Evolutionary conservation across 2,888 invertebrate species (phyloP).

Genomic region (Tetranychus piercei): DNA sequence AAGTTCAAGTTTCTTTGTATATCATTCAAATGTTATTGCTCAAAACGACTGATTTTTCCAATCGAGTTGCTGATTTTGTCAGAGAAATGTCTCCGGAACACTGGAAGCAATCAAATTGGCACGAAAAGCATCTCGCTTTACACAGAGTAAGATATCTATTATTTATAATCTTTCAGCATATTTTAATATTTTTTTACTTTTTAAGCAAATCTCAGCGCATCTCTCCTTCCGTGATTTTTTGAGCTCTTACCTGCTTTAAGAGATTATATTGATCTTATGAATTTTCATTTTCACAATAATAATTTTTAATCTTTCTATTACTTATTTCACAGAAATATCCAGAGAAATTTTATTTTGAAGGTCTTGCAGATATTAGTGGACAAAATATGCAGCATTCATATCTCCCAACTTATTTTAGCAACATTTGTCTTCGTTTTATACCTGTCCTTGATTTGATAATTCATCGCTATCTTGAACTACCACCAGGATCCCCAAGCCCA

Average conservation of each 20-base stretch:
- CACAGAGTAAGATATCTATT: slow-evolving; percentile 37
- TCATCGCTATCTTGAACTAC: slow-evolving; percentile 70
- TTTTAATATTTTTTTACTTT: slow-evolving; percentile 41
- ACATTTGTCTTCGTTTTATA: slow-evolving; percentile 80
- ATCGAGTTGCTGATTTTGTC: slow-evolving; percentile 75
- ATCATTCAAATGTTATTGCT: slow-evolving; percentile 72
- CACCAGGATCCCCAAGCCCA: slow-evolving; percentile 55
- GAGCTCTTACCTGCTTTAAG: background rate
- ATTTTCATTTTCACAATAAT: background rate
- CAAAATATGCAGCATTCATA: slow-evolving; percentile 48
- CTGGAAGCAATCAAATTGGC: slow-evolving; percentile 90
- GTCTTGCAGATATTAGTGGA: slow-evolving; percentile 47
- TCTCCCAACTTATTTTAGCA: slow-evolving; percentile 74
- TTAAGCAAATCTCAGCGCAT: slow-evolving; percentile 36
- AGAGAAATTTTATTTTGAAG: slow-evolving; percentile 80
- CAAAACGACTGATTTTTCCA: slow-evolving; percentile 69
- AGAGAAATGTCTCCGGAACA: slow-evolving; percentile 90
- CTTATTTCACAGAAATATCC: slow-evolving; percentile 55
- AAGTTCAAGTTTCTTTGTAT: slow-evolving; percentile 82
- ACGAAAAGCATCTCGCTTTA: slow-evolving; percentile 81
- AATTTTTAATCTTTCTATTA: background rate
- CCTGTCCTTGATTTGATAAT: slow-evolving; percentile 65
- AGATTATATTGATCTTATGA: background rate
- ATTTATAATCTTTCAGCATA: slow-evolving; percentile 33
- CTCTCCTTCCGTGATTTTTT: no score